Base-by-base conservation (phyloP, 2,888 invertebrate species). In the Cetonia aurata region DNA sequence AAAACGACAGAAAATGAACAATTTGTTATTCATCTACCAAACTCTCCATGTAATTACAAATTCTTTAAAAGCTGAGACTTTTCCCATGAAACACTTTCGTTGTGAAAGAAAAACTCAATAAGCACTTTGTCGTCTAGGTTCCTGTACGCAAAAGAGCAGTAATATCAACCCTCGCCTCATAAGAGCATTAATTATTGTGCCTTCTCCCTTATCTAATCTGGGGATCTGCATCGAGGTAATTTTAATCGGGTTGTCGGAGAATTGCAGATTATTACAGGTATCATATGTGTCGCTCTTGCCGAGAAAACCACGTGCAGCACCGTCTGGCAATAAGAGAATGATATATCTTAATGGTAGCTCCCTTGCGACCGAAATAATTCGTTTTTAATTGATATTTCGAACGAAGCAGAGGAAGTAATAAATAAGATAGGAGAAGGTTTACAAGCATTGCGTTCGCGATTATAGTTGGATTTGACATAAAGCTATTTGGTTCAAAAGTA, bases 331-430 rank as follows among this genome's bases (percentile, higher is more conserved):
- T 73, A 52, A 73, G 73, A 73, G 74, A 75, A 71, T 74, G 75
- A 75, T 75, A 74, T 74, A 75, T 75, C 73, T 75, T 75, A 72
- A 72, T 72, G 70, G 72, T 62, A 68, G 71, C 67, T 56, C 69
- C 19, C 48, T 46, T 48, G 25, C 57, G 55, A 52, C 59, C 17
- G 50, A 65, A 65, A 50, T 65, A 50, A 65, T 65, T 65, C 19
- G 62, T 50, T 65, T 65, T 65, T 65, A 65, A 65, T 65, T 65
- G 62, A 37, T 65, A 37, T 50, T 37, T 50, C 9, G 25, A 37
- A 17, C 17, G 62, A 50, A 65, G n/a, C 17, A 41, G 37, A 65
- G 15, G 50, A 12, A 50, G 13, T 15, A 37, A 17, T 50, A 50
- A 50, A 33, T 52, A 52, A 52, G 25, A 52, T 8, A 1, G 19